Conservation (phyloP, 2,797 vertebrate genomes). For the Phaenicophaeus curvirostris region DNA sequence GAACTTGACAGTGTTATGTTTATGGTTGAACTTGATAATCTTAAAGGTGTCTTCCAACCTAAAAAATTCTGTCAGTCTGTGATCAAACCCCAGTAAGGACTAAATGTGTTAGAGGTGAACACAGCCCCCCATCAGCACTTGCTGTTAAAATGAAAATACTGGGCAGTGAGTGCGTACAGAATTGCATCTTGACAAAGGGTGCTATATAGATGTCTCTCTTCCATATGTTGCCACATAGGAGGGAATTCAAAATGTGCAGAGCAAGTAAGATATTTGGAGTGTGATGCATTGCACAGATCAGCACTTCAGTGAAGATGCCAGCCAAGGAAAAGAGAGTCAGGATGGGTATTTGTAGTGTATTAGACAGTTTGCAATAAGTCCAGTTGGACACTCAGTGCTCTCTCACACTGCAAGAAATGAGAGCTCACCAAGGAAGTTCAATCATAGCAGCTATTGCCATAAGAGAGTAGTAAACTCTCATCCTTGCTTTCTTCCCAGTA, state of each 20-base stretch:
- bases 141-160: neutral
- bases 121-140: neutral
- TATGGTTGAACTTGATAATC: too few species aligned
- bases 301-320: neutral
- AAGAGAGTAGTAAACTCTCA: constrained; percentile 13
- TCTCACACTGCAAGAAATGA: neutral
- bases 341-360: neutral
- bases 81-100: neutral
- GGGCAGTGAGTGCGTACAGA: neutral
- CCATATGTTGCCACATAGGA: neutral
- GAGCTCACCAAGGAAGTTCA: neutral
- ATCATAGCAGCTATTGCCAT: neutral
- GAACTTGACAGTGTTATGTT: too few species aligned
- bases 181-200: neutral
- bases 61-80: too few species aligned
- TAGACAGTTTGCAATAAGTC: neutral
- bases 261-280: neutral
- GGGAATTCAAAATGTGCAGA: neutral
- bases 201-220: neutral
- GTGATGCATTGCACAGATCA: neutral
- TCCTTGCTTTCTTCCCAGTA: neutral
- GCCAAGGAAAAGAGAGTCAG: accelerated
- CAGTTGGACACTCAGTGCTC: neutral
- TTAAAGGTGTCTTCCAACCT: too few species aligned
- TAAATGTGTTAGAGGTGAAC: neutral